A percentile compares a stretch with the other conserved stretches of the same genome.
Conservation (phyloP, 92 coral and sea anemone genomes). For the Scolanthus callimorphus region DNA sequence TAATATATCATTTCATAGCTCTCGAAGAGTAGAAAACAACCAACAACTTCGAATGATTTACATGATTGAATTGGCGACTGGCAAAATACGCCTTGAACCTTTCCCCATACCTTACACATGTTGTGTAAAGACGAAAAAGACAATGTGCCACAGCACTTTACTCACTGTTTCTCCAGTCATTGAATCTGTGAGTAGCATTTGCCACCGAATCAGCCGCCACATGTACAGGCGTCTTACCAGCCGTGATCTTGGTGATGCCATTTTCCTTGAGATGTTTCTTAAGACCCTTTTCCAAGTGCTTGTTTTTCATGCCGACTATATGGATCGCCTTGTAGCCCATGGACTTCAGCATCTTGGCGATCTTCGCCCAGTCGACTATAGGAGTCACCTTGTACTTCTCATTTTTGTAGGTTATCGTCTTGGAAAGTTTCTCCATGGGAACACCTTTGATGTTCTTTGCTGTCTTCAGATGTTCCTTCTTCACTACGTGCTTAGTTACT, state of each 20-base stretch:
- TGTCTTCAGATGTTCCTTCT: constrained; percentile 34
- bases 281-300: constrained; percentile 54
- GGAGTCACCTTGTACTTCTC: constrained; percentile 88
- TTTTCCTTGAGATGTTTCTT: constrained; percentile 68
- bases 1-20: too few species aligned
- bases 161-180: constrained; percentile 74
- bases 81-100: too few species aligned
- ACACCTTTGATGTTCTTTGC: constrained; percentile 57
- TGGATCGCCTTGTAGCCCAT: constrained; percentile 87
- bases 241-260: constrained; percentile 42
- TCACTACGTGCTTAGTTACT: constrained; percentile 22
- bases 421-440: constrained; percentile 72
- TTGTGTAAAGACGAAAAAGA: too few species aligned
- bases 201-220: constrained; percentile 76
- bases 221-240: constrained; percentile 23
- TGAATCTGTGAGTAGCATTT: constrained; percentile 76
- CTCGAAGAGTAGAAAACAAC: too few species aligned
- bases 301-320: constrained; percentile 71
- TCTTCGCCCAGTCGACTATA: constrained; percentile 80
- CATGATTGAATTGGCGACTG: too few species aligned
- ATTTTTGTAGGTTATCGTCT: constrained; percentile 78
- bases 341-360: constrained; percentile 74
- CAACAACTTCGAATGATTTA: too few species aligned
- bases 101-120: too few species aligned
- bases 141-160: too few species aligned